Base-by-base conservation (phyloP, 2,797 vertebrate genomes). In the Eulemur albifrons region DNA sequence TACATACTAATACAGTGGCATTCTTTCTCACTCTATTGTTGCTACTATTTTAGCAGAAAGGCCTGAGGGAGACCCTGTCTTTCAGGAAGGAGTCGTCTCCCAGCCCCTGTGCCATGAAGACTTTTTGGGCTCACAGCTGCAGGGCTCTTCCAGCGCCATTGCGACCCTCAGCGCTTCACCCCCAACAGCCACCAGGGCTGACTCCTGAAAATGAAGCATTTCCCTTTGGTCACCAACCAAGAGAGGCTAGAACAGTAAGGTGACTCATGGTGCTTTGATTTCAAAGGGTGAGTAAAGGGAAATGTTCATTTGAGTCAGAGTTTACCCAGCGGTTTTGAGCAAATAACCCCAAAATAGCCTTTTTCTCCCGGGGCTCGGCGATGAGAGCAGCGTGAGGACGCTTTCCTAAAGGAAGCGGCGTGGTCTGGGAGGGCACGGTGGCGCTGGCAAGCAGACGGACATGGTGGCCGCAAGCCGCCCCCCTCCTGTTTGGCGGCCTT, bases 231-330 rank as follows among this genome's bases (percentile, higher is more conserved):
- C 35, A 35, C 43, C 38, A 43, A 67, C 48, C 10, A 4, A 48
- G 81, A 48, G 81, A 82, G 73, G 73, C 50, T 0, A 23, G 86
- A 52, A 59, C 6, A 45, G 69, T n/a, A 48, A 1, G 11, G 50
- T 79, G 92, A 82, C 30, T 82, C 86, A 48, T 0, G 17, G 50
- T 15, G 45, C 45, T 63, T 77, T 18, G 77, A 35, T 72, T 86
- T 88, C 82, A 70, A 81, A 93, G 27, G 76, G 50, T 30, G 88
- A 93, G 45, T 48, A n/a, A 94, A 80, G 84, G 89, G 89, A 95
- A 96, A 63, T 20, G 63, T 59, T 81, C 17, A 2, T 30, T 12
- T 83, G 90, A 97, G 77, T 89, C 95, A 95, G 87, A 87, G 57
- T 79, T 65, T 63, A 82, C 82, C 84, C 67, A 52, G 2, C 20